Evolutionary conservation across 2,888 invertebrate species (phyloP), one percentile per base, ranked within the genome.

Genomic region (Torymus auratus): DNA sequence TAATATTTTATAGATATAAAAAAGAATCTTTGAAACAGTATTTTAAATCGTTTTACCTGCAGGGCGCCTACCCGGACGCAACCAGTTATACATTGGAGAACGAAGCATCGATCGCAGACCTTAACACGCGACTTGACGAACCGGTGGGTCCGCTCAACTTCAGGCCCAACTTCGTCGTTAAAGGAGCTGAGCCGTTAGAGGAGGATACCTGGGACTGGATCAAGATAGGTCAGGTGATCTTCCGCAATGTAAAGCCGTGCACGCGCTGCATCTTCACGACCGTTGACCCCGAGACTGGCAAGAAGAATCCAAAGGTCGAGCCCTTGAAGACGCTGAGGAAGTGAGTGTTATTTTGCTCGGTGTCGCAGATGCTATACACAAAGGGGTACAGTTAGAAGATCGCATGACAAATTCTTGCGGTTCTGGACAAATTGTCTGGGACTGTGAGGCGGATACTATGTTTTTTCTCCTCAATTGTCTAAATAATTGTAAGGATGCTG

Each of bases 161-260:
- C 88, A 92, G 96, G 64, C 94, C 94, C 0, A 96, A 95, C 89
- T 95, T 96, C 85, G 91, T 95, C 7, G 89, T 96, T 2, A 91
- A 92, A 77, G 93, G 93, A 0, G 92, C 93, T 1, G 85, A 90
- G 65, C 89, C 94, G 0, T 94, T 93, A 85, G 94, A 93, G 2
- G 95, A 96, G 89, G 96, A 96, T 85, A 89, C 91, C 7, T 96
- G 95, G 95, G 93, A 93, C 75, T 96, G 94, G 91, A 88, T 96
- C 4, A 94, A 93, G 88, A 94, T 96, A 74, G 95, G 95, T 7
- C 91, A 93, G 5, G 93, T 93, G 13, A 85, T 94, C 68, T 94
- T 95, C 86, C 92, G 94, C 87, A 92, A 94, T 81, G 90, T 94
- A 20, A 94, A 94, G 87, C 94, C 94, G 0, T 95, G 95, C 86